Base-by-base conservation (phyloP, 2,113 vertebrate genomes). In the human (Homo sapiens) region DNA sequence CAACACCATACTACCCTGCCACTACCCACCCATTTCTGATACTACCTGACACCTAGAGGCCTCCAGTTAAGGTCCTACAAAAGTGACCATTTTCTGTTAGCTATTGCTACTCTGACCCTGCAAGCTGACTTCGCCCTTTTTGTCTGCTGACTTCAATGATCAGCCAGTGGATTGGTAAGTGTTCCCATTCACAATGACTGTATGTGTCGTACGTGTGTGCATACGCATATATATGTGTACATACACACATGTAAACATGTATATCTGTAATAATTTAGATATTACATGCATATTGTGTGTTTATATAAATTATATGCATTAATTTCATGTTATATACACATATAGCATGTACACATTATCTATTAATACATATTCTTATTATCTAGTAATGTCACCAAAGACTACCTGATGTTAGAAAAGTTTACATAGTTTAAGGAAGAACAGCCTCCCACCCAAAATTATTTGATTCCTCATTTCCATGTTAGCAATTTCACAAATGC, bases 171-270 rank as follows among this genome's bases (percentile, higher is more conserved):
- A 83, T 6, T 25, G 0, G 14, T 22, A 23, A 82, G 9, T 38
- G 2, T 14, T 32, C 32, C 66, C 32, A 38, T 59, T 10, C 40
- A 40, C 9, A 45, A 68, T 79, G 22, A n/a, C 20, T 90, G 10
- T 40, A 0, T 14, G 5, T 25, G 8, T 76, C 13, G 2, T 64
- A 64, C 5, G 0, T 45, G 0, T 70, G 5, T 55, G 23, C 11
- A 22, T 35, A 8, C 0, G 13, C 23, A 1, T 45, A 23, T 38
- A 23, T 11, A 3, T 64, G 61, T 9, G 23, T 5, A 20, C 7
- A 48, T 70, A 30, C 6, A 14, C 23, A 38, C 23, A 40, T 14
- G 17, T 8, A 59, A 9, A 32, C 8, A 22, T 55, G 18, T n/a
- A 8, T 55, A 55, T 80, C 35, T 52, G 18, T 23, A 52, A 10